Evolutionary conservation across 2,888 invertebrate species (phyloP).

Genomic region (Byasa hedistus): DNA sequence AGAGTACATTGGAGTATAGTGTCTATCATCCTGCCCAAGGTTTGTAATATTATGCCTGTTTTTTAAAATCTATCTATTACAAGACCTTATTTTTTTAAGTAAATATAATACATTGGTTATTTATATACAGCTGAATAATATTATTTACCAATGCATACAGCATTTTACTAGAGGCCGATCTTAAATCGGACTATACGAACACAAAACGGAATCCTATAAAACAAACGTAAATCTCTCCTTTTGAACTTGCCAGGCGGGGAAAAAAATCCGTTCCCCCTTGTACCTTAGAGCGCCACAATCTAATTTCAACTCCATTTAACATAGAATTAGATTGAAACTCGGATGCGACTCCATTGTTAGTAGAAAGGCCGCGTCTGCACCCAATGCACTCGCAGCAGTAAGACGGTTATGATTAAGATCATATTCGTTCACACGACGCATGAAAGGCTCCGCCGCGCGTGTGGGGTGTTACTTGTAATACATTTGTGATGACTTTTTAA

Average conservation of each 20-base stretch:
- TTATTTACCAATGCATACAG: not conserved
- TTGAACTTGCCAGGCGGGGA: constrained; percentile 41
- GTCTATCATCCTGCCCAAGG: no score
- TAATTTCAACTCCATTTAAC: constrained; percentile 33
- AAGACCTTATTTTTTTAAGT: no score
- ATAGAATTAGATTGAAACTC: constrained; percentile 32
- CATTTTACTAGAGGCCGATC: constrained; percentile 30
- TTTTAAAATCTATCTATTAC: no score
- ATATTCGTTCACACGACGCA: constrained; percentile 20
- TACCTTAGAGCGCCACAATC: constrained; percentile 35
- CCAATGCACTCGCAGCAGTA: constrained; percentile 18
- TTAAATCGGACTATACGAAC: constrained; percentile 37
- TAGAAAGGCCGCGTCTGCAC: constrained; percentile 25
- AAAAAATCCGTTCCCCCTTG: constrained; percentile 37
- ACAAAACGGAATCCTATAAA: constrained; percentile 45
- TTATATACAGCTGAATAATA: no score
- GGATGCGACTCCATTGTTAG: constrained; percentile 18
- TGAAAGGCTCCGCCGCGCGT: constrained; percentile 36
- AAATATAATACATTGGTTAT: no score
- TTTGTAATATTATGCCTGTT: no score
- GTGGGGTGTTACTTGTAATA: constrained; percentile 70
- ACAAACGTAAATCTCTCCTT: constrained; percentile 47
- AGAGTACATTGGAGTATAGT: not conserved
- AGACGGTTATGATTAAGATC: constrained; percentile 19
- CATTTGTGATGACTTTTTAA: constrained; percentile 76